Base-by-base conservation (phyloP, 2,113 vertebrate species). In the Tetraodon nigroviridis region DNA sequence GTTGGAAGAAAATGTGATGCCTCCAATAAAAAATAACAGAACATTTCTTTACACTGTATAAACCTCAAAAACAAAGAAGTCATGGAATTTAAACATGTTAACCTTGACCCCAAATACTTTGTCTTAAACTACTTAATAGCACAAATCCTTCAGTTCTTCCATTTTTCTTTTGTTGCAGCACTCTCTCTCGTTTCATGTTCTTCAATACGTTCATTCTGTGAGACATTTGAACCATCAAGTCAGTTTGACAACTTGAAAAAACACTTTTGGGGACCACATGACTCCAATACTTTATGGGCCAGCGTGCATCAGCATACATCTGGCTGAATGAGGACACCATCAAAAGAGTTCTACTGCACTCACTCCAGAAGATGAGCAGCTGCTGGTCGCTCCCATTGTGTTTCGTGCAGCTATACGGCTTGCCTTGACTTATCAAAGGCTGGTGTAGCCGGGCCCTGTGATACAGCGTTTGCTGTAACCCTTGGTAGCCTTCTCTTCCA, bases 391-490 rank as follows among this genome's bases (percentile, higher is more conserved):
- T 74, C 51, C 55, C 59, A 75, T 64, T 79, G 67, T 83, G 74
- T 51, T 75, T 4, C 67, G 78, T 67, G 48, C 41, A 72, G 70
- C 49, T 54, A 50, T 46, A 54, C 59, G 27, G 65, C 70, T 52
- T 67, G 77, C 58, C 58, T 55, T 52, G 32, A 51, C 55, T 59
- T 61, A 76, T 84, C 41, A 73, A 69, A 79, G 55, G 61, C 29
- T 52, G 72, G 57, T 76, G 78, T 67, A 67, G 58, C 48, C 62
- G 55, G 29, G 14, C 68, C 16, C 48, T 71, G 61, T 55, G 73
- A 57, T 76, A 80, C 69, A 68, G 59, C 48, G 47, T 22, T 51
- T 73, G 72, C 78, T 82, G 75, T 77, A 73, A 83, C 65, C 69
- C 67, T 71, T 52, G 69, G 68, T 72, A 87, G 73, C 57, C 54